Conservation (phyloP, 2,797 vertebrate genomes). For the Prionace glauca region DNA sequence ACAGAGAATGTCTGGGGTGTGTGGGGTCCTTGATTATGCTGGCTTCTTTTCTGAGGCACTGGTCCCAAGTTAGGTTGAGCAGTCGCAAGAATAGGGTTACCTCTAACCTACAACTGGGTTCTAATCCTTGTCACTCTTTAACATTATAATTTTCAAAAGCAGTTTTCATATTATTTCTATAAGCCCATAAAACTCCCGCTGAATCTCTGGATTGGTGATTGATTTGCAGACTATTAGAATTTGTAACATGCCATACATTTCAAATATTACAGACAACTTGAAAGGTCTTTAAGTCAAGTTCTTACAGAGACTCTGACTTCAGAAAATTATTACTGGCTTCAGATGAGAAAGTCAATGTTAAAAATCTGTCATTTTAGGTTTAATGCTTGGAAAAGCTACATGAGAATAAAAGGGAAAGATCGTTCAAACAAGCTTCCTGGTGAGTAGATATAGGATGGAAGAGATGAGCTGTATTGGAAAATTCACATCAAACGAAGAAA, state of each 20-base stretch:
- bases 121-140: background rate
- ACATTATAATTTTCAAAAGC: background rate
- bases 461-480: background rate
- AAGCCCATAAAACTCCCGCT: background rate
- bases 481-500: background rate
- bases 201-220: background rate
- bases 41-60: no score
- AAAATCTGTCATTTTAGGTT: background rate
- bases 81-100: background rate
- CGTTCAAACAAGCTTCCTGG: background rate
- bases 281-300: slow-evolving; percentile 11
- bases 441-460: background rate
- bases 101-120: background rate
- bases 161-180: background rate
- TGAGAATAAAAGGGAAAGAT: background rate
- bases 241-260: background rate
- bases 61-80: background rate
- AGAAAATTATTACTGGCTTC: background rate
- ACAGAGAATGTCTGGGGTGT: no score
- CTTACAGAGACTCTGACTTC: background rate
- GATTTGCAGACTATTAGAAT: background rate
- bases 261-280: slow-evolving; percentile 19
- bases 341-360: background rate
- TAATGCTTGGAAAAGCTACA: background rate
- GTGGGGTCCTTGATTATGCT: no score